phyloP scores from a whole-genome alignment of 2,797 vertebrate species.

The Tarsius wallacei region DNA sequence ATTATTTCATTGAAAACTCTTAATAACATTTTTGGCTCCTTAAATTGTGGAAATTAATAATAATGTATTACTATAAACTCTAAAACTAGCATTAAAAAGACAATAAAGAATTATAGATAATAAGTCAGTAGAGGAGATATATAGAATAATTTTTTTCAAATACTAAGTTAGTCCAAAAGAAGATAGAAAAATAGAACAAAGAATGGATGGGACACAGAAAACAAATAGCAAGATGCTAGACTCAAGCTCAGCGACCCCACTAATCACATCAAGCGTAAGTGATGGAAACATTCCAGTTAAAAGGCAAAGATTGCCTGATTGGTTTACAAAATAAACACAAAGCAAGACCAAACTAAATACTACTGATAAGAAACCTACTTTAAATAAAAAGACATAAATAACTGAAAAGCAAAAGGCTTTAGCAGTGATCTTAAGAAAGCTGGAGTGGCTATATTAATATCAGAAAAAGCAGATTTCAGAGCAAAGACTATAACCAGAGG shows the following conservation, averaged over 20 bases:
- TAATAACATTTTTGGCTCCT: not conserved
- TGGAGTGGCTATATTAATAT: not conserved
- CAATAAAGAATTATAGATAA: not conserved
- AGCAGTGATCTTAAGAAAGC: not conserved
- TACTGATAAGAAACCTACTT: not conserved
- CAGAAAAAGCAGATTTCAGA: not conserved
- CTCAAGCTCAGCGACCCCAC: not conserved
- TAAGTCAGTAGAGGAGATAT: not conserved
- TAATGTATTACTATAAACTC: not conserved
- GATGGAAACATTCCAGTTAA: not conserved
- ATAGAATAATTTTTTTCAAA: not conserved
- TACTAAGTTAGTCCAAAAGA: not conserved
- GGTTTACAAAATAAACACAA: not conserved
- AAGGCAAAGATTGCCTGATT: not conserved
- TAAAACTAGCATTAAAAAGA: constrained; percentile 31
- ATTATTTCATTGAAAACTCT: not conserved
- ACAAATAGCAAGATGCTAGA: not conserved
- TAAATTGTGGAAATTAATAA: not conserved
- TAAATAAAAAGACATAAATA: not conserved
- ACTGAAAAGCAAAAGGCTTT: not conserved
- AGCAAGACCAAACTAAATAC: not conserved
- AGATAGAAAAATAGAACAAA: not conserved
- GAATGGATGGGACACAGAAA: not conserved
- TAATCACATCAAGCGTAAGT: not conserved
- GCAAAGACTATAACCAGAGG: not conserved